Conservation (phyloP, 1,140 invertebrate genomes). For the Drosophila sechellia region DNA sequence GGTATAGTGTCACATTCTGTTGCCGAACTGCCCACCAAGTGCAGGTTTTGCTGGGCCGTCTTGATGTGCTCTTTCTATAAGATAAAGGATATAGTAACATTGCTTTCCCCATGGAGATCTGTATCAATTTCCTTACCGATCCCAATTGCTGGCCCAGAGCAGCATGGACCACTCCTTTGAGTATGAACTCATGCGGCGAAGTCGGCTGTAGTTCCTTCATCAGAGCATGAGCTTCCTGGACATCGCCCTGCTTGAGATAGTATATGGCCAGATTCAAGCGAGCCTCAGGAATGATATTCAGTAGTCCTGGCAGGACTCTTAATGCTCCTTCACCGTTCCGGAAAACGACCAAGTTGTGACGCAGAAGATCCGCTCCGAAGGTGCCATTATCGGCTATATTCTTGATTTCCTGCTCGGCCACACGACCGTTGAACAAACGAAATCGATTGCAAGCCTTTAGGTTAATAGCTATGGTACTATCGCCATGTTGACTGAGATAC, state of each 20-base stretch:
- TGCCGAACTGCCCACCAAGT: conserved; percentile 96
- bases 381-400: conserved; percentile 92
- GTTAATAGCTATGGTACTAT: conserved; percentile 97
- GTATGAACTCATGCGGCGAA: conserved; percentile 97
- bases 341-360: conserved; percentile 98
- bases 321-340: conserved; percentile 96
- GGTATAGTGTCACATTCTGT: conserved; percentile 98
- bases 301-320: conserved; percentile 94
- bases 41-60: conserved; percentile 97
- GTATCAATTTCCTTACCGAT: conserved; percentile 87
- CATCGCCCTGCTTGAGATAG: conserved; percentile 95
- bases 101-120: too few relatives aligned
- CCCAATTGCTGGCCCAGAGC: conserved; percentile 95
- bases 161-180: conserved; percentile 98
- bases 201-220: conserved; percentile 97
- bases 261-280: conserved; percentile 98
- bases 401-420: conserved; percentile 94
- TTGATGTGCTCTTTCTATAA: conserved; percentile 95
- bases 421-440: conserved; percentile 96
- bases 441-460: conserved; percentile 92
- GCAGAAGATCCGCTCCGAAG: conserved; percentile 96
- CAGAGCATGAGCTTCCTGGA: conserved; percentile 94
- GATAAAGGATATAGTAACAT: not conserved
- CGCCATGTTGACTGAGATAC: conserved; percentile 96
- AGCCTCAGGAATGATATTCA: conserved; percentile 98